A percentile compares a stretch with the other conserved stretches of the same genome.
Evolutionary conservation across 2,888 invertebrate genomes (phyloP).

Genomic region (Nowickia ferox): DNA sequence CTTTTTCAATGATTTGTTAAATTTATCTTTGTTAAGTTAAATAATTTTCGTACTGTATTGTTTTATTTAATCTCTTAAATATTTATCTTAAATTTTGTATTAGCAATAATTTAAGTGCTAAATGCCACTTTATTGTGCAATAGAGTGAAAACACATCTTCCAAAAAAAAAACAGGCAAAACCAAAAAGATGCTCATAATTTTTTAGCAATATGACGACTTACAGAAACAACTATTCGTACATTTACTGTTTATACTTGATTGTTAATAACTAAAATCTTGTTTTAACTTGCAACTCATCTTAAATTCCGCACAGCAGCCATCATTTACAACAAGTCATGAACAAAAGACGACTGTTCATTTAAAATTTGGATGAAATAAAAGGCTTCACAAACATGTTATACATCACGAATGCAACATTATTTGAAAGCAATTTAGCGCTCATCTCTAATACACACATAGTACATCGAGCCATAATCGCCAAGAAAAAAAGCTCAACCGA

Average conservation of each 20-base stretch:
- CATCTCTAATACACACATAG: too few relatives aligned
- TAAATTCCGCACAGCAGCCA: not conserved
- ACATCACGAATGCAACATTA: too few relatives aligned
- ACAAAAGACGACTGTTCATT: not conserved
- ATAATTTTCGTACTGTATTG: not conserved
- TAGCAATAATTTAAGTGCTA: slow-evolving; percentile 42
- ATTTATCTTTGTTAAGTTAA: slow-evolving; percentile 24
- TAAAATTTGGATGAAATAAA: not conserved
- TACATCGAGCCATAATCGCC: too few relatives aligned
- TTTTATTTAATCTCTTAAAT: slow-evolving; percentile 1
- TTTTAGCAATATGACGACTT: not conserved
- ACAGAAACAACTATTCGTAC: slow-evolving; percentile 20
- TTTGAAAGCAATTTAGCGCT: too few relatives aligned
- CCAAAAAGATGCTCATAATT: slow-evolving; percentile 7
- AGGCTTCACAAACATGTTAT: too few relatives aligned
- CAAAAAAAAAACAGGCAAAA: not conserved
- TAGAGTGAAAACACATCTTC: slow-evolving; percentile 50
- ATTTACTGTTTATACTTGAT: not conserved
- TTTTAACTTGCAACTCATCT: slow-evolving; percentile 56
- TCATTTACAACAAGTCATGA: not conserved
- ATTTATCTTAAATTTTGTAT: slow-evolving; percentile 25
- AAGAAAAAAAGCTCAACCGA: too few relatives aligned
- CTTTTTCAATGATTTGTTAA: not conserved
- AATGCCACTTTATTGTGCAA: slow-evolving; percentile 63
- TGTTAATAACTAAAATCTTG: slow-evolving; percentile 48